Evolutionary conservation across 2,888 invertebrate genomes (phyloP), one percentile per base, ranked within the genome.

Genomic region (Polydrusus tereticollis): DNA sequence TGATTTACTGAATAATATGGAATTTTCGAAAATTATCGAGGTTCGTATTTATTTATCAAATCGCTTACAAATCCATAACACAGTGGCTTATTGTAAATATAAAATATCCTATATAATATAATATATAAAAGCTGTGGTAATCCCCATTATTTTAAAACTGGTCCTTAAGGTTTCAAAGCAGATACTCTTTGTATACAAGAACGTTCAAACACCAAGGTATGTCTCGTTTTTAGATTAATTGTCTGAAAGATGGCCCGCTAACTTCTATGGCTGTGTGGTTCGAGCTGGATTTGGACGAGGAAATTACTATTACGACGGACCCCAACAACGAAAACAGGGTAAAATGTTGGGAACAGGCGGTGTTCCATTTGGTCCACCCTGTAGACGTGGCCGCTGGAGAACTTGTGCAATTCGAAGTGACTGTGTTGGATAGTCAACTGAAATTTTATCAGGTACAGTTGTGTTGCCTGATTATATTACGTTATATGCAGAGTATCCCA

Each of bases 301-400:
- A 88, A 41, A 87, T 89, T 33, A 86, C 84, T 0, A 85, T 94
- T 41, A 89, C 90, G 59, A 91, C 92, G 7, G 87, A 90, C 74
- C 92, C 92, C 1, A 85, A 82, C 67, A 84, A 86, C 26, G 82
- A 84, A 5, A 79, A 83, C 1, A 83, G 86, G 75, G 86, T 87
- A 2, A 86, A 88, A 73, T 93, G 93, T 78, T 95, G 94, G 94
- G 93, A 94, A 81, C 93, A 93, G 81, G 93, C 93, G 6, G 86
- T 94, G 41, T 93, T 92, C 82, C 90, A 89, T 83, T 85, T 89
- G 71, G 84, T 86, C 59, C 80, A 87, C 75, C 87, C 89, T 1
- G 64, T 83, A 14, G 23, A 74, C 7, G 77, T 80, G 4, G 66
- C 59, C 8, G 72, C 67, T 59, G 77, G 77, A 10, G 68, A 80